Base-by-base conservation (phyloP, 2,888 invertebrate genomes). In the Apoda limacodes region DNA sequence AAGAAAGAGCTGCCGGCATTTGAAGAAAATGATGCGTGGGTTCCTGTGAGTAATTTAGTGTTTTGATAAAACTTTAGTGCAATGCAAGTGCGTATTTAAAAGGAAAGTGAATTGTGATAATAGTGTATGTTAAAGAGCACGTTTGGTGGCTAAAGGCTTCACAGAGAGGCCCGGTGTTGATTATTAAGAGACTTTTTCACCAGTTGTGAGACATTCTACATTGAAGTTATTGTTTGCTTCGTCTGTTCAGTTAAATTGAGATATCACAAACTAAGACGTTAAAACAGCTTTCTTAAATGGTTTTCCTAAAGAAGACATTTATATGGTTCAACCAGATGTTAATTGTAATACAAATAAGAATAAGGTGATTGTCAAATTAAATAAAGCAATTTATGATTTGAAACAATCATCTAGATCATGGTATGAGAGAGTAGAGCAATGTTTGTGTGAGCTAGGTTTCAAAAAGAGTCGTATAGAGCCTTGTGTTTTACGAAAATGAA, bases 401-500 rank as follows among this genome's bases (percentile, higher is more conserved):
- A 50, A 50, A 30, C 46, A 47, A 13, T 47, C 53, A 5, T 29
- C 47, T 1, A 13, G 36, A 7, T 35, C 33, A 3, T 52, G 47
- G 48, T 39, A 49, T 35, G 3, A 39, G n/a, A 41, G 28, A 28
- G 45, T 50, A 3, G 20, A 50, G 22, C 31, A 37, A 20, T 33
- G 25, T 34, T 39, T 49, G n/a, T n/a, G n/a, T n/a, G n/a, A n/a
- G n/a, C n/a, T n/a, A n/a, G n/a, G n/a, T n/a, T n/a, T n/a, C n/a
- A n/a, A n/a, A n/a, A n/a, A n/a, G n/a, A n/a, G n/a, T n/a, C n/a
- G n/a, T n/a, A n/a, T 34, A 25, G 26, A 52, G 29, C 49, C 45
- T 6, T 54, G 51, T 40, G 32, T 54, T 52, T 36, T 42, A 30
- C 27, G 20, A 48, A 50, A 28, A 14, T 13, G 7, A 7, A 19